phyloP scores from a whole-genome alignment of 1,140 invertebrate genomes.

The Chionoecetes opilio region DNA sequence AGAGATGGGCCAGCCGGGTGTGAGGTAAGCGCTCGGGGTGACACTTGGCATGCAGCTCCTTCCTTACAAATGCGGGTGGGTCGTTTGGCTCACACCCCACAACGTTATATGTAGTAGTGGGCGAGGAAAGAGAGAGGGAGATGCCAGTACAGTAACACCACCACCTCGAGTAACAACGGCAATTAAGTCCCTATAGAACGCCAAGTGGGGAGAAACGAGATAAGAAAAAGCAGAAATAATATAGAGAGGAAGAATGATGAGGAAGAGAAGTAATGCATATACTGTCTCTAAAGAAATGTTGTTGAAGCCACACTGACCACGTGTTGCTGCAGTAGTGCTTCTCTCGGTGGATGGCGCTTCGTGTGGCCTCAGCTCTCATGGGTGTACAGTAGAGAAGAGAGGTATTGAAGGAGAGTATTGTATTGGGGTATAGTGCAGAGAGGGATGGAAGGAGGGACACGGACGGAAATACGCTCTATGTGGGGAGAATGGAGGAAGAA shows the following conservation, averaged over 20 bases:
- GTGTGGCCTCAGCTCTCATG: too few species aligned
- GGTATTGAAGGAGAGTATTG: too few species aligned
- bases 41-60: background rate
- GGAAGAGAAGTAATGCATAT: background rate
- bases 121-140: background rate
- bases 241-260: slow-evolving; percentile 47
- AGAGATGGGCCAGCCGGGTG: background rate
- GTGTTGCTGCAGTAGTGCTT: background rate
- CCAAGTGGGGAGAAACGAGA: too few species aligned
- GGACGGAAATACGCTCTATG: background rate
- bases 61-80: background rate
- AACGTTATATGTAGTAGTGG: background rate
- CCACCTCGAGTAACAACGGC: too few species aligned
- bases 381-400: too few species aligned
- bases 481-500: background rate
- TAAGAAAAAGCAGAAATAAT: too few species aligned
- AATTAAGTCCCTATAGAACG: too few species aligned
- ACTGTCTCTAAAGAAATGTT: background rate
- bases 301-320: background rate
- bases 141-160: background rate
- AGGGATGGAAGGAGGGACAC: background rate
- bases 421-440: too few species aligned
- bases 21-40: slow-evolving; percentile 52
- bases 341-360: background rate
- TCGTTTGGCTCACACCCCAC: background rate